Percentiles rank a stretch among this genome's conserved stretches.
Conservation (phyloP, 2,797 vertebrate genomes). For the Sebastes glaucus region DNA sequence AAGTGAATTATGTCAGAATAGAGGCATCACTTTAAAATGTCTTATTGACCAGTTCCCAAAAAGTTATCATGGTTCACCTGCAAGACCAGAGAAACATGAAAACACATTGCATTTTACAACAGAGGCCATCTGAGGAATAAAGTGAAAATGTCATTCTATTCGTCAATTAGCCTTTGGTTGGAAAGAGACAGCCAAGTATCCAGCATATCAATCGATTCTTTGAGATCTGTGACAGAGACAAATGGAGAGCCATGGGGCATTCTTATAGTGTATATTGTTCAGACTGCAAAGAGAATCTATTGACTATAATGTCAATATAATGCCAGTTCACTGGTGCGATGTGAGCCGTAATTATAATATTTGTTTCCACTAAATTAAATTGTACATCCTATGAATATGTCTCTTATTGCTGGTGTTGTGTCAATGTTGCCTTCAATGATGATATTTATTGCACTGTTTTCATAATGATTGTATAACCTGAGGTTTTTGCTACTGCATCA, state of each 20-base stretch:
- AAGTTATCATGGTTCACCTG: conserved; percentile 7
- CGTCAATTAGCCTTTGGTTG: conserved; percentile 51
- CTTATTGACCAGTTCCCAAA: conserved; percentile 10
- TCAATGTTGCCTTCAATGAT: neutral
- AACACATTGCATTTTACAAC: conserved; percentile 24
- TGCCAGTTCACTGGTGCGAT: neutral
- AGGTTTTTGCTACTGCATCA: neutral
- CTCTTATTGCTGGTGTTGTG: neutral
- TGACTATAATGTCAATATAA: conserved; percentile 8
- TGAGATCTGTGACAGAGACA: conserved; percentile 45
- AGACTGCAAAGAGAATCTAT: conserved; percentile 7
- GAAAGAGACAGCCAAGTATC: conserved; percentile 50
- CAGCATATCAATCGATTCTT: conserved; percentile 56
- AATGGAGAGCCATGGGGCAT: conserved; percentile 38
- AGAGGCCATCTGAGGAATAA: conserved; percentile 19
- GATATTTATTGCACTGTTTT: neutral
- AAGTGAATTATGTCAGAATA: neutral
- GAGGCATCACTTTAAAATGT: conserved; percentile 9
- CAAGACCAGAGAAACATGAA: conserved; percentile 26
- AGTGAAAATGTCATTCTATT: conserved; percentile 52
- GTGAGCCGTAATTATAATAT: conserved; percentile 2
- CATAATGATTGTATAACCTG: neutral
- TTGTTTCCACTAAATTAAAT: neutral
- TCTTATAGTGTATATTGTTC: conserved; percentile 4
- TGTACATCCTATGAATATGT: neutral